These are phyloP conservation scores for Pachymerium ferrugineum DNA, from an alignment of 2,888 invertebrate genomes.

Conservation along the genomic window DNA sequence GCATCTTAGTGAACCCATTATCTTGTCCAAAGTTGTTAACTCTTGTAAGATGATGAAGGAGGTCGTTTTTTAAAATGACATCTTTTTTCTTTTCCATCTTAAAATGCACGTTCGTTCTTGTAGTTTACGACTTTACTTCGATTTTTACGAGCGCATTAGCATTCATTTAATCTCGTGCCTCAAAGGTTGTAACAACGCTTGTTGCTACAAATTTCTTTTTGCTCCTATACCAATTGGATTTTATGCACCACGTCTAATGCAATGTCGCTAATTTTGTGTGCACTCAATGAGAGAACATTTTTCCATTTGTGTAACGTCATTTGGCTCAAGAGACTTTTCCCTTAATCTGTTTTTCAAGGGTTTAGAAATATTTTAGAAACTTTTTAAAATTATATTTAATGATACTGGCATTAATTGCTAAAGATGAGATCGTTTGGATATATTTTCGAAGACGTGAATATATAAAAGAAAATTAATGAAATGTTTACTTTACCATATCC, in stretches of 20 bases:
- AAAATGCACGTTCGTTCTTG: slow-evolving; percentile 7
- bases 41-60: slow-evolving; percentile 17
- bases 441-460: too few relatives aligned
- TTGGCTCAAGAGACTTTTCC: slow-evolving; percentile 1
- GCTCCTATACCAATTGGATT: slow-evolving; percentile 8
- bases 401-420: not conserved
- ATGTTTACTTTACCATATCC: too few relatives aligned
- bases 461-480: too few relatives aligned
- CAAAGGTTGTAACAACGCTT: slow-evolving; percentile 25
- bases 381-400: not conserved
- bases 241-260: slow-evolving; percentile 20
- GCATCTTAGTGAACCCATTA: slow-evolving; percentile 1
- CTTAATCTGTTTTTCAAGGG: slow-evolving; percentile 16
- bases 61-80: slow-evolving; percentile 11
- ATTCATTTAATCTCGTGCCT: slow-evolving; percentile 31
- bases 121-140: slow-evolving; percentile 31
- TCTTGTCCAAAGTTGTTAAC: slow-evolving; percentile 17
- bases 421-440: too few relatives aligned
- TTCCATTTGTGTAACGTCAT: slow-evolving; percentile 27
- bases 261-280: slow-evolving; percentile 21
- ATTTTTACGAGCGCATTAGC: slow-evolving; percentile 31
- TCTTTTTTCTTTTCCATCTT: slow-evolving; percentile 17
- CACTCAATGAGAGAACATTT: slow-evolving; percentile 9
- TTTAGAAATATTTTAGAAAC: too few relatives aligned
- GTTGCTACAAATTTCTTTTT: slow-evolving; percentile 16